A percentile compares a stretch with the other conserved stretches of the same genome.
Conservation (phyloP, 2,888 invertebrate genomes). For the Lagria hirta region DNA sequence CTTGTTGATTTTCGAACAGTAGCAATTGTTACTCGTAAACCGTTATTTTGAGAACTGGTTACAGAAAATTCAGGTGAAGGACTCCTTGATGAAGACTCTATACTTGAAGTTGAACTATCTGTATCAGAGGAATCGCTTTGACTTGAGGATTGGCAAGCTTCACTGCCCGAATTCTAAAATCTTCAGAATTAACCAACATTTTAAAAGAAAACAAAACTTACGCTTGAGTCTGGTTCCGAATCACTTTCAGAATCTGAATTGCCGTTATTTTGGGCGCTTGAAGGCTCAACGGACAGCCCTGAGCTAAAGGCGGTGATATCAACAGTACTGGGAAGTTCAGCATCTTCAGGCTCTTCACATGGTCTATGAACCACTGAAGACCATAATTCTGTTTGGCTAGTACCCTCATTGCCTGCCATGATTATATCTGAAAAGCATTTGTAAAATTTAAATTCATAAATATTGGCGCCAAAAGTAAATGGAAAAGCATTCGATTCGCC, state of each 20-base stretch:
- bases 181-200: constrained; percentile 3
- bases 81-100: constrained; percentile 49
- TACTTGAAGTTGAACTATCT: constrained; percentile 51
- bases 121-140: constrained; percentile 53
- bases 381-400: constrained; percentile 55
- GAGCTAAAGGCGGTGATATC: constrained; percentile 68
- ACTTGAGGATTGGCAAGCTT: constrained; percentile 52
- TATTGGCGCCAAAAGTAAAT: constrained; percentile 48
- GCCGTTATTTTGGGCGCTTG: constrained; percentile 33
- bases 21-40: constrained; percentile 63
- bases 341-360: constrained; percentile 63
- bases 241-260: constrained; percentile 60
- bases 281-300: constrained; percentile 47
- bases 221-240: constrained; percentile 59
- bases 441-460: constrained; percentile 34
- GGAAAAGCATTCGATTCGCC: constrained; percentile 38
- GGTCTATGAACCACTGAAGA: constrained; percentile 61
- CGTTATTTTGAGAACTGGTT: constrained; percentile 62
- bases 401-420: constrained; percentile 53
- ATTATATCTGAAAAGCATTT: constrained; percentile 19
- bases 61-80: constrained; percentile 62
- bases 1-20: constrained; percentile 59
- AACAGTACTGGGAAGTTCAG: constrained; percentile 65
- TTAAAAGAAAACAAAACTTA: constrained; percentile 33
- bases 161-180: constrained; percentile 56